Evolutionary conservation across 2,888 invertebrate species (phyloP), one percentile per base, ranked within the genome.

Genomic region (Dryobota labecula): DNA sequence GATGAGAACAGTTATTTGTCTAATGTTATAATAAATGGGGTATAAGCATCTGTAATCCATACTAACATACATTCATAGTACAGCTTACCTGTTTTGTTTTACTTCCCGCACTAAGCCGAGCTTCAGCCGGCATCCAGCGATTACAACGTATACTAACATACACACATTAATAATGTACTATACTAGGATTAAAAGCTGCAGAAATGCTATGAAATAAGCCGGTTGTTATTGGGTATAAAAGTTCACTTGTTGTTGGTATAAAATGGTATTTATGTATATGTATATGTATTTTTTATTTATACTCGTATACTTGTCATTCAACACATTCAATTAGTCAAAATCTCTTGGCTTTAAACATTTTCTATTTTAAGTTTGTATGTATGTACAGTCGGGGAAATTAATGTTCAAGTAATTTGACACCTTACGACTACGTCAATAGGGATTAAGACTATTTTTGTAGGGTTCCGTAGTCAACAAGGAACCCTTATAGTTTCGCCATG

Each of bases 181-280:
- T 51, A 45, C 33, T 33, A n/a, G 77, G 82, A 77, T 77, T 77
- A 77, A 68, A 76, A 18, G 49, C 54, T 51, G 30, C 33, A 57
- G 77, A 33, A 64, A 63, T 58, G 47, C 24, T 54, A 27, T 81
- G 60, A 69, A 64, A 81, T 70, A 49, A 56, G 60, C 24, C 13
- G 13, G 47, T 56, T 60, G 18, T 45, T 13, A 24, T 67, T 51
- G 20, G 18, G 8, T 36, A 3, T 47, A 63, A 11, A 41, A 0
- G 5, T 27, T 33, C 1, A 24, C 20, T 45, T 24, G 33, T 56
- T 2, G 9, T 38, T 24, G 1, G 11, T 54, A 13, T 45, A 1
- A 27, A 47, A 9, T 38, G 9, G 27, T 41, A 30, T 65, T n/a
- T 43, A n/a, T n/a, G n/a, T n/a, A n/a, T n/a, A n/a, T n/a, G n/a